Evolutionary conservation across 2,113 vertebrate genomes (phyloP), one percentile per base, ranked within the genome.

Genomic region (Odontesthes bonariensis): DNA sequence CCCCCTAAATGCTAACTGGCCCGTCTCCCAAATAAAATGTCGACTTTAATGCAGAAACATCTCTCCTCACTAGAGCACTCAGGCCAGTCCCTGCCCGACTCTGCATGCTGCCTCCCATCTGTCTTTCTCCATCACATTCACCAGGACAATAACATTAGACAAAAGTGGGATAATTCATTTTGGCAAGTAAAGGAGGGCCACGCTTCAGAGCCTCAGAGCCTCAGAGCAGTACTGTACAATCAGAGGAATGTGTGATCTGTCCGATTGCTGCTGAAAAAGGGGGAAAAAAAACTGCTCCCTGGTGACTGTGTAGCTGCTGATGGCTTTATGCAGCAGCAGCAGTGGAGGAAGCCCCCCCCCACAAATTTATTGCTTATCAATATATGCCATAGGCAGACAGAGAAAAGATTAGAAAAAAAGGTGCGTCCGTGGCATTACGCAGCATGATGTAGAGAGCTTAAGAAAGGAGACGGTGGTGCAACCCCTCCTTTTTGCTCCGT

Each of bases 381-480:
- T 59, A 64, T 74, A 44, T 77, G 71, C 76, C 14, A 62, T 66
- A 78, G 75, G 69, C 78, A 75, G 60, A 56, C 57, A 38, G 59
- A 77, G 61, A 71, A 72, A 86, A 88, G 76, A 79, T 83, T 82
- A 75, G n/a, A 87, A 53, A 32, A 76, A 80, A 79, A 81, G 59
- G 78, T 79, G 52, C 57, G 69, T 40, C 62, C 27, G 22, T 46
- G 16, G 53, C 1, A 3, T 75, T 79, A 69, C 19, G 27, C 69
- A 74, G 78, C 69, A 84, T 64, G 71, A 85, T 57, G 33, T 27
- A 9, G 70, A 67, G 60, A 58, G 63, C 52, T 78, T 62, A 58
- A 77, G 56, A 54, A 71, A 19, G 17, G 67, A 62, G 59, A 63
- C 14, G 7, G 57, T 47, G 59, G 23, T 13, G 62, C 63, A 70